Base-by-base conservation (phyloP, 1,140 invertebrate species). In the Drosophila persimilis region DNA sequence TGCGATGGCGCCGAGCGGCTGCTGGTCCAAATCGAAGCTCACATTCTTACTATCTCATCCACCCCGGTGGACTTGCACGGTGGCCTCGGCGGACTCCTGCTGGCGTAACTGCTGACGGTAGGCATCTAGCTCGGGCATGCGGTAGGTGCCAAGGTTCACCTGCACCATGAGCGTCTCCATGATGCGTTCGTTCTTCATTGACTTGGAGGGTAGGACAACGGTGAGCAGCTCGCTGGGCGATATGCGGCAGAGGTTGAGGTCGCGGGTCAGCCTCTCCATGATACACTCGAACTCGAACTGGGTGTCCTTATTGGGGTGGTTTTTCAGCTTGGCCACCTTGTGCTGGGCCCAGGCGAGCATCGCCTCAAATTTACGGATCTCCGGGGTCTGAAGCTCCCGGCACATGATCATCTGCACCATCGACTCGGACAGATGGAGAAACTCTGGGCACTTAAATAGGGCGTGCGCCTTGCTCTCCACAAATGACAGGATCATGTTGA, bases 391-490 rank as follows among this genome's bases (percentile, higher is more conserved):
- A 47, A 98, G 93, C 83, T 96, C 95, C 2, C 95, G 94, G 90
- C 95, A 96, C 96, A 98, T 97, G 63, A 98, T 97, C 96, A 97
- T 97, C 90, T 97, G 96, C 0, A 98, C 97, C 97, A 98, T 97
- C 0, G 97, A 98, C 89, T 98, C 97, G 58, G 97, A 98, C 3
- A 98, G 93, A 41, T 95, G 95, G 0, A 98, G 92, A 84, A 97
- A 98, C 80, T 98, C 97, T 9, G 94, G 91, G 35, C 94, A 95
- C 70, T 96, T 95, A 91, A 98, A 98, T 17, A 98, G 92, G 76
- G 96, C 94, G 65, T 94, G 94, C 1, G 97, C 96, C 80, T 96
- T 93, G 51, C 96, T 96, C 91, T 98, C 97, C 4, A 97, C 95
- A 91, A 97, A 98, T 8, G 96, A 95, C 29, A 98, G 92, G 66